Base-by-base conservation (phyloP, 2,113 vertebrate species). In the Triplophysa tibetana region DNA sequence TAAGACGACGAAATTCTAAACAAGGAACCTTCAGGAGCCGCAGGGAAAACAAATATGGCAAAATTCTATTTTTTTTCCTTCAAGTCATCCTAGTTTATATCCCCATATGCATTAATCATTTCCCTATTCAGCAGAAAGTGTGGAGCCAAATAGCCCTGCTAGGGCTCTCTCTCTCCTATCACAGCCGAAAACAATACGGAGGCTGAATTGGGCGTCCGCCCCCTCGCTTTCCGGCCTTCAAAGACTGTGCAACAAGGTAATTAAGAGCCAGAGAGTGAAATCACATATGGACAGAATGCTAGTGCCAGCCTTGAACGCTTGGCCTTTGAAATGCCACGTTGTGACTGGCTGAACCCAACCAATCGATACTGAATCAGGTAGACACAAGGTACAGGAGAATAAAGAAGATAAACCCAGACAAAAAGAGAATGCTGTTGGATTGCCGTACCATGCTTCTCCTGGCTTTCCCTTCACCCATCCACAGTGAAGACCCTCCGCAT, bases 331-430 rank as follows among this genome's bases (percentile, higher is more conserved):
- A 84, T 67, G 75, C 60, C 29, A 69, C 61, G 76, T 70, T 61
- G 54, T 79, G 65, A 77, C 68, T 72, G 67, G 84, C 80, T 75
- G 68, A 54, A 66, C 80, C 68, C 45, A 67, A 73, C 73, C 70
- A 85, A 92, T 92, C 88, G 84, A 92, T 90, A 90, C 77, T 78
- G 81, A 87, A 90, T 88, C 89, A 90, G 62, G 67, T 83, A 83
- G 70, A 76, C 45, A 85, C 79, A 84, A 76, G 77, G 65, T 85
- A 83, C 85, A 89, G 82, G 75, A 84, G 85, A 72, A 62, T 76
- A 78, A 23, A 29, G 14, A 81, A 85, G 86, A 66, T 13, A 45
- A 56, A 78, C 19, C 14, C 48, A 52, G 16, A 82, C 69, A 84
- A 84, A 75, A 50, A 56, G 52, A 65, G 66, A 56, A 66, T 64